These are phyloP conservation scores for Ophion ellenae DNA, from an alignment of 2,888 invertebrate species.

Conservation along the genomic window DNA sequence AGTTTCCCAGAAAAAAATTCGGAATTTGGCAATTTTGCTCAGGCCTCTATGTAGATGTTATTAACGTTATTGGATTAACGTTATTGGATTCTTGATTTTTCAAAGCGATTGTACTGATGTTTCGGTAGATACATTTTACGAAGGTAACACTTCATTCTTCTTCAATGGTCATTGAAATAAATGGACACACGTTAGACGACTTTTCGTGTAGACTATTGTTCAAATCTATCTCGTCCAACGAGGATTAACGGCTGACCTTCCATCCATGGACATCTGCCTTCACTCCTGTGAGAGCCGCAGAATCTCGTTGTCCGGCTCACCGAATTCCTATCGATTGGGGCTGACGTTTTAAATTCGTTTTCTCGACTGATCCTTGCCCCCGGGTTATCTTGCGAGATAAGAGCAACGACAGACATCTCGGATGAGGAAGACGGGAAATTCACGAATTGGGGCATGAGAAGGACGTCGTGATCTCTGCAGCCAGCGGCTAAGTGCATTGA, in stretches of 20 bases:
- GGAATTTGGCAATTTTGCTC: no score
- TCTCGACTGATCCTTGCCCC: constrained; percentile 18
- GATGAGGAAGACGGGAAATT: constrained; percentile 16
- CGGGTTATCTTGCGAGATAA: constrained; percentile 21
- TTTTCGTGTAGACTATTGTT: neutral
- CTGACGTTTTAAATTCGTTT: constrained; percentile 55
- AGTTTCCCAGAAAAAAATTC: no score
- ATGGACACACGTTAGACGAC: neutral
- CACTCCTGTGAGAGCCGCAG: constrained; percentile 32
- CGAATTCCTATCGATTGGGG: constrained; percentile 53
- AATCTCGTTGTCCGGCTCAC: constrained; percentile 58
- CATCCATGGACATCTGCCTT: constrained; percentile 37
- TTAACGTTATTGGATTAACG: no score
- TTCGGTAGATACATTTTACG: neutral
- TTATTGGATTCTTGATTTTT: no score
- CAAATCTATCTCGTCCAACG: constrained; percentile 19
- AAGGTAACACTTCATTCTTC: neutral
- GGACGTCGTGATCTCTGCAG: neutral
- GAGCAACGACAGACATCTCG: neutral
- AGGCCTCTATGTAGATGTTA: no score
- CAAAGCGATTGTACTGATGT: neutral
- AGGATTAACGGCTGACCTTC: constrained; percentile 18
- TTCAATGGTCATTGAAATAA: neutral
- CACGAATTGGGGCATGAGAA: neutral
- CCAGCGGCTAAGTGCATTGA: neutral